Evolutionary conservation across 2,113 vertebrate species (phyloP).

Genomic region (Semicossyphus pulcher): DNA sequence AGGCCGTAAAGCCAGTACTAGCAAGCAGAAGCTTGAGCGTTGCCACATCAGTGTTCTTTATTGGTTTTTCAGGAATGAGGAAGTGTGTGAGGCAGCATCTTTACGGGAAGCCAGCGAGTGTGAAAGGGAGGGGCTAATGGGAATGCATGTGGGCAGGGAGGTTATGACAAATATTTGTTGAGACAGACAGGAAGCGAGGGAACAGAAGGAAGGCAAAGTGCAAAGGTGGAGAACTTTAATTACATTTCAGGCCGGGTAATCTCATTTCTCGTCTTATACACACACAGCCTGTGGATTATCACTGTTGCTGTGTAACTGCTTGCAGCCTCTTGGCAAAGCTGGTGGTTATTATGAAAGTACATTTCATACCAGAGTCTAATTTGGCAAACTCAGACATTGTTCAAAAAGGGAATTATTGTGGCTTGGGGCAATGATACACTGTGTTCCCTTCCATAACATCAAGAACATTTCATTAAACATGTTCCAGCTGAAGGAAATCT

Average conservation of each 20-base stretch:
- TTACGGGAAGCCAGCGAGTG: constrained; percentile 75
- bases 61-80: constrained; percentile 79
- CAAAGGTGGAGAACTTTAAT: constrained; percentile 67
- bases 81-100: constrained; percentile 74
- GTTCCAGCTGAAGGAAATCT: background rate
- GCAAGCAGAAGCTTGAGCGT: constrained; percentile 64
- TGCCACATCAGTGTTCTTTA: constrained; percentile 76
- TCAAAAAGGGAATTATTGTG: constrained; percentile 41
- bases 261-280: constrained; percentile 38
- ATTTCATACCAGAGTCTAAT: constrained; percentile 5
- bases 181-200: constrained; percentile 59
- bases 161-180: constrained; percentile 77
- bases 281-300: constrained; percentile 4
- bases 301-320: constrained; percentile 34
- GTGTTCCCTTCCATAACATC: constrained; percentile 55
- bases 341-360: constrained; percentile 52
- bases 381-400: constrained; percentile 35
- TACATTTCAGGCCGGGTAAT: constrained; percentile 46
- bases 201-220: constrained; percentile 46
- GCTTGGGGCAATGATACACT: constrained; percentile 44
- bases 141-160: constrained; percentile 63
- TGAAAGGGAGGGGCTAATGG: constrained; percentile 66
- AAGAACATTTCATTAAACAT: background rate
- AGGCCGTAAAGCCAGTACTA: background rate
- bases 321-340: constrained; percentile 51